Conservation (phyloP, 1,140 invertebrate genomes). For the Lordiphosa collinella region DNA sequence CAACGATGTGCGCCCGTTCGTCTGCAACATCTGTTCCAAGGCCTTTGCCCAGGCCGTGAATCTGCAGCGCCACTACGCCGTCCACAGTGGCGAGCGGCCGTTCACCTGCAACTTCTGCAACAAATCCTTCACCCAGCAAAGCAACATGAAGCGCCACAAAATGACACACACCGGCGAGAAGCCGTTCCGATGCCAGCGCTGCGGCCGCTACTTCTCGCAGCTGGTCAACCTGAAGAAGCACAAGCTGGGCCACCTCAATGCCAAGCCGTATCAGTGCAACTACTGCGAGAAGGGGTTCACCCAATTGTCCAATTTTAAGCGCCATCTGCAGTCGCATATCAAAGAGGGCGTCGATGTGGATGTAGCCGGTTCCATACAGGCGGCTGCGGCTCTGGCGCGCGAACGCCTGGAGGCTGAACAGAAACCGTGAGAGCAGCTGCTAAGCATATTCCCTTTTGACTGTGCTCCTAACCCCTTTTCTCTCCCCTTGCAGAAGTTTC, state of each 20-base stretch:
- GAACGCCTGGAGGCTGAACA: constrained; percentile 62
- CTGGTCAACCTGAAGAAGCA: constrained; percentile 78
- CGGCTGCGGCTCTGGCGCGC: constrained; percentile 57
- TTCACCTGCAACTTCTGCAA: constrained; percentile 76
- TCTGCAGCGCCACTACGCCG: constrained; percentile 72
- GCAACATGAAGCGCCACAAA: constrained; percentile 79
- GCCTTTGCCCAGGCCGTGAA: constrained; percentile 79
- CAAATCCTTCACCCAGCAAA: constrained; percentile 78
- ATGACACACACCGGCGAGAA: constrained; percentile 79
- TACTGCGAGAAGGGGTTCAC: constrained; percentile 77
- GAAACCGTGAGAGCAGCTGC: constrained; percentile 75
- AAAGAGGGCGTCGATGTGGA: constrained; percentile 73
- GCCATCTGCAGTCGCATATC: constrained; percentile 72
- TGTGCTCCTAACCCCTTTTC: not conserved
- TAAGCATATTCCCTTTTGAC: not conserved
- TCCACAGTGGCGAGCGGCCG: constrained; percentile 76
- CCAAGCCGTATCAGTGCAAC: constrained; percentile 72
- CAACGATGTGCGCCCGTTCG: constrained; percentile 73
- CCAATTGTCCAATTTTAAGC: constrained; percentile 71
- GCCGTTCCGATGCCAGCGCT: constrained; percentile 75
- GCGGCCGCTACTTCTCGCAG: constrained; percentile 75
- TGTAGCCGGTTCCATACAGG: constrained; percentile 58
- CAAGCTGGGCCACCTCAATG: constrained; percentile 74
- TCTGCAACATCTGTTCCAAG: constrained; percentile 72
- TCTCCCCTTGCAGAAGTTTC: constrained; percentile 44